Base-by-base conservation (phyloP, 2,797 vertebrate species). In the Pseudochaenichthys georgianus region DNA sequence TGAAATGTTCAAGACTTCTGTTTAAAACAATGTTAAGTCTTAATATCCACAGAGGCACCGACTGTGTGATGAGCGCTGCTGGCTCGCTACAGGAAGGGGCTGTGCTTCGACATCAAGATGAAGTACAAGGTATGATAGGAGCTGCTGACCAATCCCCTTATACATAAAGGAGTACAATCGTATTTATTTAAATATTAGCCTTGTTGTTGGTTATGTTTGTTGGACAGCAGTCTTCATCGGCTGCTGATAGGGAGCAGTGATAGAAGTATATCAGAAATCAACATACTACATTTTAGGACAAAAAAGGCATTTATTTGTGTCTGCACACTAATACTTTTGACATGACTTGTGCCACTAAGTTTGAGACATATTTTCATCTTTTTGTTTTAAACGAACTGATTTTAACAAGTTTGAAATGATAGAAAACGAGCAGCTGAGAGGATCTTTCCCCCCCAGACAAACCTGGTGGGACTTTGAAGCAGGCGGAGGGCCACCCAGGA, bases 401-500 rank as follows among this genome's bases (percentile, higher is more conserved):
- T 9, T 12, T 47, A 66, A 43, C 0, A 13, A 21, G 0, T 23
- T 9, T 41, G 10, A 55, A 34, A 34, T 21, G 3, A 15, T 31
- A 46, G 17, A 50, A 31, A 34, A 23, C n/a, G n/a, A 23, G 38
- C 13, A 54, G 21, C 8, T 58, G 7, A 21, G 4, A 67, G 31
- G 34, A 47, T 38, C 31, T 69, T 61, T 46, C 48, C 12, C 48
- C 12, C 21, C 13, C 10, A 43, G 42, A 59, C 34, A 67, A 64
- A 71, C 42, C 70, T 17, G 19, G 41, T 65, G 62, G 53, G 46
- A 77, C 68, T 68, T 46, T 53, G 23, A 55, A 34, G 17, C 10
- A 50, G 28, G 70, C 54, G 70, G 66, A 60, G 11, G 79, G 75
- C 82, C 84, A 88, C 80, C 84, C 80, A 88, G 67, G 77, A 79